Evolutionary conservation across 2,797 vertebrate genomes (phyloP), one percentile per base, ranked within the genome.

Genomic region (Adrianichthys oophorus): DNA sequence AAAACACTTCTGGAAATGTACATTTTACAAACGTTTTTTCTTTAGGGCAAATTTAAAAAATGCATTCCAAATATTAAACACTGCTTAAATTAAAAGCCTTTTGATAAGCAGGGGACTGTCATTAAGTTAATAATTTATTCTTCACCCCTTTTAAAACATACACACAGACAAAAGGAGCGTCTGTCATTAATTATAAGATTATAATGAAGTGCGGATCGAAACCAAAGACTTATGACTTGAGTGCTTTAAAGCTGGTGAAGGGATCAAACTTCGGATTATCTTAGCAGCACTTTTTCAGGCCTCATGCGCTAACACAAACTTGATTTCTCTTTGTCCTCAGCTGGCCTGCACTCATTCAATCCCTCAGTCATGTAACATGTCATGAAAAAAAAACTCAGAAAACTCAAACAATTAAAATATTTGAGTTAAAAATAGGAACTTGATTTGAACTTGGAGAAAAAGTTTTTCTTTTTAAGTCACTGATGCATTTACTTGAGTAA

Each of bases 161-260:
- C 66, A 78, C 76, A 78, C 74, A 82, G 73, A 85, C 75, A 83
- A 85, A 83, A 81, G 65, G 72, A 66, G 77, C 72, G 83, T 80
- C 66, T 84, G 56, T 80, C 85, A 86, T 90, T 91, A 90, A 90
- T 92, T 90, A 91, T 87, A 90, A 72, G 45, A 82, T 87, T 84
- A 87, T 86, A 91, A 90, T 83, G 77, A 90, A 86, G 78, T 72
- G 59, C 65, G 74, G 72, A 78, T 46, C 42, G 72, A 87, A 82
- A 85, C 69, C 32, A 23, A 79, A 60, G 75, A 72, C 75, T 73
- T 82, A 71, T 88, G 72, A 73, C 72, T 76, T 72, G 56, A 74
- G 84, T 71, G 73, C 73, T 78, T 85, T 73, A 84, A 84, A 84
- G 65, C 52, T 79, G 78, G 67, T 57, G 68, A 82, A 63, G 54